Percentiles rank a stretch among this genome's conserved stretches.
phyloP scores from a whole-genome alignment of 2,113 vertebrate genomes.

The Catharus bicknelli region DNA sequence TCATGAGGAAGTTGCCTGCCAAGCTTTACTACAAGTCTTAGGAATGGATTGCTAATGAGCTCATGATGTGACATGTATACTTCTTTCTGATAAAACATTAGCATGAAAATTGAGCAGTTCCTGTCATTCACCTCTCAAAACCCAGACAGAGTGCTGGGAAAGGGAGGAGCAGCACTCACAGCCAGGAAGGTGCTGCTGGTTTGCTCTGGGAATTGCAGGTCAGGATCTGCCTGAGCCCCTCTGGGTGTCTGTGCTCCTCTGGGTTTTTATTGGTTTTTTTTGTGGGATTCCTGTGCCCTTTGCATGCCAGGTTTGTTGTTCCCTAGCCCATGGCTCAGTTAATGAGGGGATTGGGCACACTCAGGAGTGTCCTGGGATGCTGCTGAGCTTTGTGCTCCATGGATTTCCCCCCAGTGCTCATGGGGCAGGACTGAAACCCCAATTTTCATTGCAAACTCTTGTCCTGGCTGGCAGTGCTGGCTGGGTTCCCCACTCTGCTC shows the following conservation, averaged over 20 bases:
- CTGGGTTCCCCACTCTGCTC: rapidly evolving
- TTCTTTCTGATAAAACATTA: constrained; percentile 51
- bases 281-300: no score
- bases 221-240: neutral
- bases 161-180: neutral
- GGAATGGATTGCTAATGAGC: constrained; percentile 68
- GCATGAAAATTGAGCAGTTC: constrained; percentile 45
- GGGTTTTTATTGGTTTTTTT: neutral
- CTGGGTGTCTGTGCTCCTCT: no score
- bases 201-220: rapidly evolving
- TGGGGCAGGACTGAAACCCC: neutral
- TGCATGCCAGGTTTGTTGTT: rapidly evolving
- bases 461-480: neutral
- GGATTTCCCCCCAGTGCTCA: rapidly evolving
- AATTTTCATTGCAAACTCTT: neutral
- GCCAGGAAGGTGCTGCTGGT: rapidly evolving
- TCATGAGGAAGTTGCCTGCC: constrained; percentile 38
- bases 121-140: neutral
- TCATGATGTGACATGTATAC: neutral
- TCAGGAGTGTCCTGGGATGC: neutral
- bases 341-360: rapidly evolving
- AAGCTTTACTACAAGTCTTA: constrained; percentile 30
- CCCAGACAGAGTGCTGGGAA: neutral
- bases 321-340: rapidly evolving
- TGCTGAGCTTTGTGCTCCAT: rapidly evolving